Base-by-base conservation (phyloP, 30 jellyfish, hydroid and myxozoan species). In the Cassiopea xamachana region DNA sequence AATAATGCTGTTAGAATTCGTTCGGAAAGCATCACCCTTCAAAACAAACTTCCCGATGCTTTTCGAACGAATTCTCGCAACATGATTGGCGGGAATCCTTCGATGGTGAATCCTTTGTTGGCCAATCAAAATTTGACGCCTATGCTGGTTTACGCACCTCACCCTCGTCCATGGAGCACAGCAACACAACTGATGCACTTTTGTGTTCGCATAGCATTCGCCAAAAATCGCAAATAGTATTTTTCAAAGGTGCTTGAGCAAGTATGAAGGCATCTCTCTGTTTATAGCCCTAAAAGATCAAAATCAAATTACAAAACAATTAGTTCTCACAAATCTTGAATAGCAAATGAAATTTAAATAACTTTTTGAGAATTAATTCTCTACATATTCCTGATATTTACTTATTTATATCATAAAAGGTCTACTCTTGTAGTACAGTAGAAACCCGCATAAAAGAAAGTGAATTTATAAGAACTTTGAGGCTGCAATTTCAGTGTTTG, bases 191-290 rank as follows among this genome's bases (percentile, higher is more conserved):
- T 6, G 98, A 69, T 2, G 98, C 92, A 69, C 96, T 82, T 50
- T 91, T 91, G 89, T 94, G 98, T 48, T 94, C 98, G 75, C 98
- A 84, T 15, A 94, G 92, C 98, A 94, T 94, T 58, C 98, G 93
- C 98, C 98, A 94, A 79, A 94, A 94, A 69, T 94, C 98, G 46
- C 48, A 43, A 48, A 91, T 93, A 1, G 98, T 94, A 55, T 94
- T 90, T 50, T 98, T 98, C 83, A 94, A 64, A 9, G 98, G 98
- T 7, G 95, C 51, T 76, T 94, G 98, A 2, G 98, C 85, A 4
- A 94, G 93, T 10, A 94, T 94, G 87, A 70, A 94, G 10, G 96
- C 94, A 79, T 94, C 91, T 81, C 97, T 75, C 49, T 92, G 97
- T 44, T 84, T 91, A 75, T 83, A 91, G 6, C 97, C 97, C 97